Evolutionary conservation across 1,140 invertebrate species (phyloP).

Genomic region (Stegodyphus dumicola): DNA sequence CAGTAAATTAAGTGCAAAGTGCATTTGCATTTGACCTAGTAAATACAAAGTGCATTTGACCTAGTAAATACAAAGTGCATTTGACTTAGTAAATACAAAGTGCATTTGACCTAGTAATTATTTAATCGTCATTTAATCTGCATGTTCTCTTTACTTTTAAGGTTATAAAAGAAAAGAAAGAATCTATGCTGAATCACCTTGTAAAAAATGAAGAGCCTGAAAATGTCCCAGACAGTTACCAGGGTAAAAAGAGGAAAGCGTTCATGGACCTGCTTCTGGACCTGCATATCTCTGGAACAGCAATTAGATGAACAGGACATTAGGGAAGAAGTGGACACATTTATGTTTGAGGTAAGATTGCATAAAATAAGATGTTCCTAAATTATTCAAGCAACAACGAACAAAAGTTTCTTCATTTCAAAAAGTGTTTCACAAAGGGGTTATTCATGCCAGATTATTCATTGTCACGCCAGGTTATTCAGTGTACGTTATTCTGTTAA

Average conservation of each 20-base stretch:
- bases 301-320: slow-evolving; percentile 88
- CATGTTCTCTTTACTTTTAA: neutral
- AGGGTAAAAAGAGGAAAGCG: slow-evolving; percentile 73
- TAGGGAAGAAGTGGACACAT: slow-evolving; percentile 91
- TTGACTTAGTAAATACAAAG: no score
- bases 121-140: no score
- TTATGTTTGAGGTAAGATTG: slow-evolving; percentile 84
- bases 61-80: no score
- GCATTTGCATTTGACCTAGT: no score
- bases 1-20: no score
- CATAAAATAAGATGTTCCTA: no score
- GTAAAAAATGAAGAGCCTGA: no score
- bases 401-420: neutral
- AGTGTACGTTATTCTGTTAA: no score
- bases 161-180: slow-evolving; percentile 26
- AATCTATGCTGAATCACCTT: neutral
- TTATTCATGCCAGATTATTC: neutral
- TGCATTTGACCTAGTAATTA: no score
- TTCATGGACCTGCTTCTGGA: slow-evolving; percentile 90
- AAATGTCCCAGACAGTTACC: neutral
- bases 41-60: no score
- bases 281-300: slow-evolving; percentile 67
- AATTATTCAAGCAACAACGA: neutral
- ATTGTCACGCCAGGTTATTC: neutral
- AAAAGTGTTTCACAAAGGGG: neutral